These are phyloP conservation scores for Trachythela sp. DNA, from an alignment of 64 coral and sea anemone species.

Conservation along the genomic window DNA sequence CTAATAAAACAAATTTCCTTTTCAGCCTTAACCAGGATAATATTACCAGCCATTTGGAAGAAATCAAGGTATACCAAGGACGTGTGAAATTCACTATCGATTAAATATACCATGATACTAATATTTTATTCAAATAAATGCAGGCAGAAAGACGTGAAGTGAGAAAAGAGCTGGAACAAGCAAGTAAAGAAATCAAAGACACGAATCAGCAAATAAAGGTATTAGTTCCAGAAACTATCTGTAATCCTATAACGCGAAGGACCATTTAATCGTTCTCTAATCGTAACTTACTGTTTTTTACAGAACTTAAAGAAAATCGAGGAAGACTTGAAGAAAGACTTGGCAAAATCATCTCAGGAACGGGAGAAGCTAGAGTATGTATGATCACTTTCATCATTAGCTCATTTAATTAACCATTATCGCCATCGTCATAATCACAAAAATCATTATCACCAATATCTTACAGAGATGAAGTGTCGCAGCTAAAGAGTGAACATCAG, in stretches of 20 bases:
- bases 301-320: not conserved
- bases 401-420: no score
- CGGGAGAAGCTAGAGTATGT: not conserved
- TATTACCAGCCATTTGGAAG: not conserved
- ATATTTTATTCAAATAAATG: not conserved
- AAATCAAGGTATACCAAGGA: not conserved
- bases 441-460: not conserved
- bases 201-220: slow-evolving; percentile 10
- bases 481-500: not conserved
- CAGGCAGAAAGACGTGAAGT: not conserved
- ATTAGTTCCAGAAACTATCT: not conserved
- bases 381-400: not conserved
- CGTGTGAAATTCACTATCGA: not conserved
- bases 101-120: not conserved
- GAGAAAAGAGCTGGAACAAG: not conserved
- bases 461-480: not conserved
- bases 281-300: no score
- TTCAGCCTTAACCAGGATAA: not conserved
- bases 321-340: not conserved
- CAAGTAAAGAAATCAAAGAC: not conserved
- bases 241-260: not conserved
- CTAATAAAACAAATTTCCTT: not conserved
- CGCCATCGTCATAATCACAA: not conserved
- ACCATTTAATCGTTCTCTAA: no score
- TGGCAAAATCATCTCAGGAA: not conserved